These are phyloP conservation scores for Hirtodrosophila alboralis DNA, from an alignment of 2,888 invertebrate species.

Conservation along the genomic window DNA sequence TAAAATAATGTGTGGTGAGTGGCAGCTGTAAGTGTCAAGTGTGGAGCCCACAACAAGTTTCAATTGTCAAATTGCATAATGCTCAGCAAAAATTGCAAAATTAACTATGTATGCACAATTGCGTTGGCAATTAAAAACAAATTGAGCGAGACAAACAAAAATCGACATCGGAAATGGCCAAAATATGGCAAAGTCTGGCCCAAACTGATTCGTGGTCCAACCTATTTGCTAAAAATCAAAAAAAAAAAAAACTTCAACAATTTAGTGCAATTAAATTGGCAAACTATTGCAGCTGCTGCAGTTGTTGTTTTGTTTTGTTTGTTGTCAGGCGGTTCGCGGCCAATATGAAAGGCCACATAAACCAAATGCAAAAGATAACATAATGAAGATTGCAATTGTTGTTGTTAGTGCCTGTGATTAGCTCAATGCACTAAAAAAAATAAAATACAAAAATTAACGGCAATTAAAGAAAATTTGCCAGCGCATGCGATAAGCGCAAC, in stretches of 20 bases:
- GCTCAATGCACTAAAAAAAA: conserved; percentile 9
- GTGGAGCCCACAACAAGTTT: conserved; percentile 37
- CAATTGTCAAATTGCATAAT: conserved; percentile 56
- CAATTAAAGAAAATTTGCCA: conserved; percentile 68
- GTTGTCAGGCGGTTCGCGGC: conserved; percentile 23
- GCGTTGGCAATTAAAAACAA: conserved; percentile 47
- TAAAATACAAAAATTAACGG: conserved; percentile 54
- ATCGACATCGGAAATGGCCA: conserved; percentile 43
- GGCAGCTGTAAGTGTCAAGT: conserved; percentile 46
- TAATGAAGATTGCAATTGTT: conserved; percentile 71
- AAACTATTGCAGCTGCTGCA: conserved; percentile 26
- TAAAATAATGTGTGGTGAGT: conserved; percentile 25
- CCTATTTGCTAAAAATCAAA: conserved; percentile 9
- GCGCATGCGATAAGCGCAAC: conserved; percentile 52
- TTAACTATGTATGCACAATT: conserved; percentile 17
- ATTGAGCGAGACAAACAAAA: conserved; percentile 8
- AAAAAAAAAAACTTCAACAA: not conserved
- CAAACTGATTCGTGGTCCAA: conserved; percentile 10
- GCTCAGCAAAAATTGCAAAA: conserved; percentile 29
- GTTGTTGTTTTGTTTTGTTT: conserved; percentile 2
- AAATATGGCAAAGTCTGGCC: conserved; percentile 38
- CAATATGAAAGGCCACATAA: conserved; percentile 62
- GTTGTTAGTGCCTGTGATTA: conserved; percentile 38
- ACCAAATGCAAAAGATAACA: conserved; percentile 60
- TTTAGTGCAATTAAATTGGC: conserved; percentile 10